Percentiles rank a stretch among this genome's conserved stretches.
phyloP scores from a whole-genome alignment of 2,888 invertebrate genomes.

The Kuschelorhynchus macadamiae region DNA sequence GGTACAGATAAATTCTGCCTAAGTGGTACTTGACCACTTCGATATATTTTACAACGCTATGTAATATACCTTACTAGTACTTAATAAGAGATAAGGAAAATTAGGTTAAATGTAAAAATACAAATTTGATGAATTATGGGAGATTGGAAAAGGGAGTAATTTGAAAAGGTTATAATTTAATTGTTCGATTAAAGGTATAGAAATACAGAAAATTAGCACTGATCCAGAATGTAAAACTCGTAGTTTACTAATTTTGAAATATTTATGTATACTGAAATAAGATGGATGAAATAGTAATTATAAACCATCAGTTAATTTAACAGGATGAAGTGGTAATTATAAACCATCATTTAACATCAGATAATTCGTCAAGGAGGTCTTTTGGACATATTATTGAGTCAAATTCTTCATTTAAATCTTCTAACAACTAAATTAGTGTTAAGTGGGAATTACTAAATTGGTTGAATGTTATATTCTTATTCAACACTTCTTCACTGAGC shows the following conservation, averaged over 20 bases:
- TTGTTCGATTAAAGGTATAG: slow-evolving; percentile 34
- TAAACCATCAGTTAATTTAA: slow-evolving; percentile 23
- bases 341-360: slow-evolving; percentile 2
- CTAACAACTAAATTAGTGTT: neutral
- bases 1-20: too few species aligned
- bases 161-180: slow-evolving; percentile 29
- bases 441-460: neutral
- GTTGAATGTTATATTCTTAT: slow-evolving; percentile 4
- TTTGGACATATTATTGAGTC: too few species aligned
- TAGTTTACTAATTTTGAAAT: slow-evolving; percentile 49
- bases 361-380: neutral
- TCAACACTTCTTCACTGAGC: neutral
- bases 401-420: too few species aligned
- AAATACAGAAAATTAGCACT: slow-evolving; percentile 46
- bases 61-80: slow-evolving; percentile 35
- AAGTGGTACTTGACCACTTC: too few species aligned
- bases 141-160: slow-evolving; percentile 25
- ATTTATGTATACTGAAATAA: too few species aligned
- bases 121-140: neutral
- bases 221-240: slow-evolving; percentile 32
- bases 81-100: slow-evolving; percentile 34
- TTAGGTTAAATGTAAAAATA: slow-evolving; percentile 32
- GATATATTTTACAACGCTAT: slow-evolving; percentile 24
- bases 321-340: slow-evolving; percentile 23
- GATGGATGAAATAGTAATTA: too few species aligned